Conservation (phyloP, 1,140 invertebrate species). For the Belonocnema kinseyi region DNA sequence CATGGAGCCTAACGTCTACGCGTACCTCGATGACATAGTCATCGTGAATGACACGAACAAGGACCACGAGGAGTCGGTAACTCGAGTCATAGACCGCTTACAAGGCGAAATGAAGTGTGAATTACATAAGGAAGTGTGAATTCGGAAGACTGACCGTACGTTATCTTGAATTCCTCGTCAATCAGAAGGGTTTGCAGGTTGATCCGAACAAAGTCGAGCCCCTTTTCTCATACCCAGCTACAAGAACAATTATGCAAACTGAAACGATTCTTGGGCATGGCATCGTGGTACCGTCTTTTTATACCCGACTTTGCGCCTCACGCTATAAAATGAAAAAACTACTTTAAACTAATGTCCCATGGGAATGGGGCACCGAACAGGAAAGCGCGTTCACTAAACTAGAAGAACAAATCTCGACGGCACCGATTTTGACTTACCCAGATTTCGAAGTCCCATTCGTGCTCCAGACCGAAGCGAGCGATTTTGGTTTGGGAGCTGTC, state of each 20-base stretch:
- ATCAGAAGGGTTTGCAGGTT: too few relatives aligned
- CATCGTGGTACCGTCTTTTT: conserved; percentile 50
- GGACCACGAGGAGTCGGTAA: too few relatives aligned
- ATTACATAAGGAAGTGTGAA: too few relatives aligned
- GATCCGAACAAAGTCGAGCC: too few relatives aligned
- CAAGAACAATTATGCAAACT: conserved; percentile 58
- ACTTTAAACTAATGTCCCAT: not conserved
- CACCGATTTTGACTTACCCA: conserved; percentile 36
- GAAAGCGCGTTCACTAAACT: conserved; percentile 11
- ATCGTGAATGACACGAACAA: too few relatives aligned
- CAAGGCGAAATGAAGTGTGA: too few relatives aligned
- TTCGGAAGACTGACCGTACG: too few relatives aligned
- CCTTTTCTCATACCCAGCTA: conserved; percentile 37
- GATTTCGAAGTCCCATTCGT: conserved; percentile 45
- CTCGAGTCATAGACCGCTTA: too few relatives aligned
- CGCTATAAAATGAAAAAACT: conserved; percentile 57
- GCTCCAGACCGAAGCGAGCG: conserved; percentile 51
- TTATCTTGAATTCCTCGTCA: too few relatives aligned
- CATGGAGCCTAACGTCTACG: too few relatives aligned
- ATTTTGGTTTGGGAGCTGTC: conserved; percentile 53
- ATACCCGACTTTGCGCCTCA: conserved; percentile 57
- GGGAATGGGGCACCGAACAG: conserved; percentile 24
- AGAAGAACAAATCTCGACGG: not conserved
- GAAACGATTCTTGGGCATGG: conserved; percentile 59
- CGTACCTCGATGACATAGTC: too few relatives aligned